Base-by-base conservation (phyloP, 2,888 invertebrate species). In the Eilema caniola region DNA sequence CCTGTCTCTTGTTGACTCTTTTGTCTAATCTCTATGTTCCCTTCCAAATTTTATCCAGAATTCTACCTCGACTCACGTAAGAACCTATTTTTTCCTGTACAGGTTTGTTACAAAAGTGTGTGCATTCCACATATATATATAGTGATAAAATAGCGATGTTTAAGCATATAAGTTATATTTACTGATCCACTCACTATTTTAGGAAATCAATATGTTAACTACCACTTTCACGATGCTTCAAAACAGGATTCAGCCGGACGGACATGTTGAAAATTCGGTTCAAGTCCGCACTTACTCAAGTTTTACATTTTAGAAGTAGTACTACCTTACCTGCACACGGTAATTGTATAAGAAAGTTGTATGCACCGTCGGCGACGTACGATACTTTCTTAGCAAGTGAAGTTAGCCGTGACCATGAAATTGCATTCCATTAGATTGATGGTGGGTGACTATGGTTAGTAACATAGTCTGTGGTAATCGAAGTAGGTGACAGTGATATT, bases 261-360 rank as follows among this genome's bases (percentile, higher is more conserved):
- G 56, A 73, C 71, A 78, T 79, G 75, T 76, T 76, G 71, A 72
- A 77, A 75, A 76, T 72, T 74, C 65, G 66, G n/a, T 57, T 62
- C 66, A 69, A 53, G 53, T 16, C 41, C 63, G 66, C 66, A 62
- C 57, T 57, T 7, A 68, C 31, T 28, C 14, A 71, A 71, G 62
- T 47, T 16, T 33, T 56, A 67, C 70, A 67, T 71, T 72, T 69
- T 66, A 47, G 57, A 47, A 28, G 20, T 41, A 65, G 69, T 69
- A 23, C 25, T n/a, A n/a, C n/a, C n/a, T 28, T 47, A 71, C 59
- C 24, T 25, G 25, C 61, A 63, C 60, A 69, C 62, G 67, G 70
- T 76, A 78, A 81, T 79, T 78, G 75, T 73, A 73, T 64, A 81
- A 78, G 80, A 81, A 81, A 81, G 81, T 75, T 78, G 67, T 57